Evolutionary conservation across 2,797 vertebrate genomes (phyloP), one percentile per base, ranked within the genome.

Genomic region (Iguana delicatissima): DNA sequence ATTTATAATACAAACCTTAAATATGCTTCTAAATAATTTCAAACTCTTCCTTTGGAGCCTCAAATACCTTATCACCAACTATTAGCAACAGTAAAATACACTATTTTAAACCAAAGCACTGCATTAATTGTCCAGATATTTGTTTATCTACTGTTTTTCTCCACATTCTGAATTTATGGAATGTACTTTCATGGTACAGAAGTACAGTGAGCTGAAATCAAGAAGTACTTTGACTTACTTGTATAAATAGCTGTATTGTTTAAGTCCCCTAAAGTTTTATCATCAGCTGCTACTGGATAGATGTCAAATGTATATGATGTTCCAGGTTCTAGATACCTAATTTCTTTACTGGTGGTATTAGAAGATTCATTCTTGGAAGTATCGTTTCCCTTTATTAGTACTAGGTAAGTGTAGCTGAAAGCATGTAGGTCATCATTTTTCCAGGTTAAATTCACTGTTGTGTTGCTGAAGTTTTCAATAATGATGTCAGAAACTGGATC

Each of bases 361-460:
- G 2, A 9, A 0, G 0, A 26, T 42, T 0, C 0, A 2, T 0
- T 76, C 2, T 0, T 0, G 0, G 0, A 0, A 0, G 0, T 0
- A 0, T 0, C 22, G 0, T 0, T 5, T 3, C 0, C 5, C 2
- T 0, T 2, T 52, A 1, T 1, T 14, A 85, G 1, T 13, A 93
- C 24, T 24, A 59, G 76, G 4, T 74, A 95, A 0, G 0, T 69
- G 57, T 83, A 92, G 0, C 0, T 0, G 0, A 6, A 0, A 0
- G 20, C 13, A 81, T 73, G 1, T 6, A 0, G 0, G 0, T 32
- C 0, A 0, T 1, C 6, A 6, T 73, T 73, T 0, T 0, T 0
- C 96, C 96, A 95, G 0, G 1, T 88, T 16, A 96, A 87, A 1
- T 0, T 69, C 89, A 96, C 87, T 4, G 1, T 84, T 14, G 93